phyloP scores from a whole-genome alignment of 92 coral and sea anemone genomes.

The Palythoa grandis region DNA sequence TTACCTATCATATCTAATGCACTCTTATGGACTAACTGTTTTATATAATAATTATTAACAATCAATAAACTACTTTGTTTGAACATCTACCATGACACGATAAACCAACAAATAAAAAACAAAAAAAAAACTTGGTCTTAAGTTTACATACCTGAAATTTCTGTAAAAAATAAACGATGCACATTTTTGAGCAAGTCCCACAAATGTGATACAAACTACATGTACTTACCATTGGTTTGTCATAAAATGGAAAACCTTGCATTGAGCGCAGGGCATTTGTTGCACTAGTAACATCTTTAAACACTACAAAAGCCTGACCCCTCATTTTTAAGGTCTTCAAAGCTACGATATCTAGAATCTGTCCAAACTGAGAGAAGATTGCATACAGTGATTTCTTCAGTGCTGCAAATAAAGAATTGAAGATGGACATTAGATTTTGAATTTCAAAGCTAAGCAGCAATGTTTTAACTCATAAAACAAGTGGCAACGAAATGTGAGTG shows the following conservation, averaged over 20 bases:
- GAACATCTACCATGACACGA: too few species aligned
- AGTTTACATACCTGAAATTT: too few species aligned
- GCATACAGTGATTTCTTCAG: slow-evolving; percentile 97
- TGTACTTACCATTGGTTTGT: slow-evolving; percentile 98
- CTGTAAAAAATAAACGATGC: not conserved
- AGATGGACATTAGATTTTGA: not conserved
- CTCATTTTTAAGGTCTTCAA: slow-evolving; percentile 97
- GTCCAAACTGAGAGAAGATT: slow-evolving; percentile 99
- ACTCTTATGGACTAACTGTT: too few species aligned
- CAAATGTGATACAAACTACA: not conserved
- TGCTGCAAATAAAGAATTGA: slow-evolving; percentile 58
- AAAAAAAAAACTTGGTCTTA: too few species aligned
- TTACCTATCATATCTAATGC: too few species aligned
- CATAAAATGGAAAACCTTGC: slow-evolving; percentile 99
- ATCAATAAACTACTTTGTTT: too few species aligned
- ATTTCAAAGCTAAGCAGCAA: not conserved
- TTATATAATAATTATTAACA: too few species aligned
- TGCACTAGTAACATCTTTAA: slow-evolving; percentile 90
- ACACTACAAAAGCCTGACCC: slow-evolving; percentile 99
- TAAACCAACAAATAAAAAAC: too few species aligned
- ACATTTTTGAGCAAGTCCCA: too few species aligned
- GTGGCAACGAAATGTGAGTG: too few species aligned
- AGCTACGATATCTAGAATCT: slow-evolving; percentile 97
- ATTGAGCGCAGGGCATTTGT: slow-evolving; percentile 98
- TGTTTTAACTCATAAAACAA: not conserved